These are phyloP conservation scores for Pachydiplax longipennis DNA, from an alignment of 2,888 invertebrate genomes.

Conservation along the genomic window DNA sequence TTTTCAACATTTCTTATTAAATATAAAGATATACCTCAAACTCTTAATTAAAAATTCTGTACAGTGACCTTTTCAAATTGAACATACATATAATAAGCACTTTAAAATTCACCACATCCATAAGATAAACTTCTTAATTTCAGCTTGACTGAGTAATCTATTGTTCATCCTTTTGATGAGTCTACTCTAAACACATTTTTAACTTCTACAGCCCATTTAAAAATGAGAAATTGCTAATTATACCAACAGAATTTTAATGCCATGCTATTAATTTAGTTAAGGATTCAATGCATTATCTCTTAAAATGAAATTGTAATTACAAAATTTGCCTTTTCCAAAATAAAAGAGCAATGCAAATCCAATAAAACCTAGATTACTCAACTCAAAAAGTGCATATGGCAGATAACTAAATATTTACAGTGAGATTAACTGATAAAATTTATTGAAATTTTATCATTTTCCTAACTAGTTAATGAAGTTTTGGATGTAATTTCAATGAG, in stretches of 20 bases:
- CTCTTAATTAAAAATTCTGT: not conserved
- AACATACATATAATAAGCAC: not conserved
- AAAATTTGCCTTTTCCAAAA: slow-evolving; percentile 8
- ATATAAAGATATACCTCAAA: not conserved
- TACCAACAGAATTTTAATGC: slow-evolving; percentile 20
- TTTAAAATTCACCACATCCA: not conserved
- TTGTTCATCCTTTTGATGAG: not conserved
- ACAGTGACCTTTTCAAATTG: not conserved
- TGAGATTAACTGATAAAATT: not conserved
- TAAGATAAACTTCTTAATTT: not conserved
- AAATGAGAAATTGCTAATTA: slow-evolving; percentile 33
- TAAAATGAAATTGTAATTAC: slow-evolving; percentile 17
- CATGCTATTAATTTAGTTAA: slow-evolving; percentile 22
- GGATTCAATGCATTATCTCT: slow-evolving; percentile 12
- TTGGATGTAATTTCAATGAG: slow-evolving; percentile 12
- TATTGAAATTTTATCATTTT: not conserved
- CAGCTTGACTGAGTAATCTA: slow-evolving; percentile 12
- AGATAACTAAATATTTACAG: slow-evolving; percentile 17
- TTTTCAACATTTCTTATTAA: not conserved
- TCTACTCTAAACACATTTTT: slow-evolving; percentile 38
- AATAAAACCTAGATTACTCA: slow-evolving; percentile 21
- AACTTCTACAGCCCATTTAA: slow-evolving; percentile 12
- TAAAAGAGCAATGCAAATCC: slow-evolving; percentile 16
- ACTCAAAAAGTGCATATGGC: slow-evolving; percentile 32
- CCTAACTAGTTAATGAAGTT: not conserved